Base-by-base conservation (phyloP, 2,797 vertebrate genomes). In the Meriones psammophilus region DNA sequence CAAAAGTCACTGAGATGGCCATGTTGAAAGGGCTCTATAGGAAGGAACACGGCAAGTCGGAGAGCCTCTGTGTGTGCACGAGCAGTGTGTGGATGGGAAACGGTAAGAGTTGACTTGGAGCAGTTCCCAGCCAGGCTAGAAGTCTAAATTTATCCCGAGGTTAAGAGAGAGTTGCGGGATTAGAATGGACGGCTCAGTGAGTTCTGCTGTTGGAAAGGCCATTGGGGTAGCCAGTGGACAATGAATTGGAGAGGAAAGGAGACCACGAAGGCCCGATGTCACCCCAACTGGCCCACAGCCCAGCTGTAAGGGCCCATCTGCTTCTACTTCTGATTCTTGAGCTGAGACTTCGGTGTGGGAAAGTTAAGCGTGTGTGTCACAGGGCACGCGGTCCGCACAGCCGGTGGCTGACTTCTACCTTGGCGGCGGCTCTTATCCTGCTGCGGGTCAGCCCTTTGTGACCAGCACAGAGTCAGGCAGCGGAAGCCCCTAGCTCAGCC, bases 401-500 rank as follows among this genome's bases (percentile, higher is more conserved):
- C 15, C 3, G 24, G 8, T 73, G n/a, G 15, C 18, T 36, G 73
- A 64, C 56, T 15, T 62, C n/a, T n/a, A 79, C 14, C 39, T 17
- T 46, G 84, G 78, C 74, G 69, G 5, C 18, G 9, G 60, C 12
- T 33, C 69, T 50, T 74, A 10, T 7, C 56, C 30, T 20, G 69
- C 54, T 71, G 14, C 24, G 94, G 42, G 42, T 66, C 42, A 64
- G 66, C 26, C 15, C 36, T 60, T 15, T 2, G 56, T 74, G 71
- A n/a, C 54, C 64, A 33, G 26, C 96, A 18, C 22, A 2, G 69
- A 20, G 46, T 64, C 74, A 33, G 50, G 36, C 12, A 24, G 58
- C 81, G 1, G 0, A 0, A 15, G 78, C 56, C 24, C 26, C 60
- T 26, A 13, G 66, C 50, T 90, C 0, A 0, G 66, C 71, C 17